These are phyloP conservation scores for Stichopus horrens DNA, from an alignment of 53 echinoderm and acorn worm species.

Conservation along the genomic window DNA sequence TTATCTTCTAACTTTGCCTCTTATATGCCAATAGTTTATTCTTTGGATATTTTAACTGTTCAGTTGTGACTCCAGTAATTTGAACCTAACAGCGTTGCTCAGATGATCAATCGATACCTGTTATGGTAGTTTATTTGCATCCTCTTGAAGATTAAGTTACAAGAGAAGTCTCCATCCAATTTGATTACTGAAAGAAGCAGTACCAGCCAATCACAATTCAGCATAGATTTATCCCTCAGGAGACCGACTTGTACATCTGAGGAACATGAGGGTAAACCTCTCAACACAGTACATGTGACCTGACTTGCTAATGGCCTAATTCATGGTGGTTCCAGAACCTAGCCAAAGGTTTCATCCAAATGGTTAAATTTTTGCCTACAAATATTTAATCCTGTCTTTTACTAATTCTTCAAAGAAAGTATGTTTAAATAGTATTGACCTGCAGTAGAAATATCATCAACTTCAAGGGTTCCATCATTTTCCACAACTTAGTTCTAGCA, in stretches of 20 bases:
- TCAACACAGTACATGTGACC: slow-evolving; percentile 20
- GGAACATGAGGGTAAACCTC: slow-evolving; percentile 21
- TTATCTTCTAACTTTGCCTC: neutral
- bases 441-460: too few relatives aligned
- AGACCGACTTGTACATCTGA: neutral
- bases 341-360: too few relatives aligned
- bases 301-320: slow-evolving; percentile 9
- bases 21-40: neutral
- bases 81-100: slow-evolving; percentile 38
- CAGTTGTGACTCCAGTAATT: slow-evolving; percentile 26
- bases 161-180: slow-evolving; percentile 40
- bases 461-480: too few relatives aligned
- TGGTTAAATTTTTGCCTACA: too few relatives aligned
- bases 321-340: neutral
- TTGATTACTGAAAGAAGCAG: slow-evolving; percentile 35
- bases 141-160: slow-evolving; percentile 38
- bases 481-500: too few relatives aligned
- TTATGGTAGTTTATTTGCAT: slow-evolving; percentile 32
- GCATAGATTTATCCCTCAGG: slow-evolving; percentile 32
- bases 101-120: slow-evolving; percentile 41
- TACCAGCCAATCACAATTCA: slow-evolving; percentile 29
- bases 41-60: neutral
- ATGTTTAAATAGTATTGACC: too few relatives aligned
- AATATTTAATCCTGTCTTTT: too few relatives aligned
- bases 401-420: too few relatives aligned